Evolutionary conservation across 2,888 invertebrate species (phyloP).

Genomic region (Dicyrtoma fusca): DNA sequence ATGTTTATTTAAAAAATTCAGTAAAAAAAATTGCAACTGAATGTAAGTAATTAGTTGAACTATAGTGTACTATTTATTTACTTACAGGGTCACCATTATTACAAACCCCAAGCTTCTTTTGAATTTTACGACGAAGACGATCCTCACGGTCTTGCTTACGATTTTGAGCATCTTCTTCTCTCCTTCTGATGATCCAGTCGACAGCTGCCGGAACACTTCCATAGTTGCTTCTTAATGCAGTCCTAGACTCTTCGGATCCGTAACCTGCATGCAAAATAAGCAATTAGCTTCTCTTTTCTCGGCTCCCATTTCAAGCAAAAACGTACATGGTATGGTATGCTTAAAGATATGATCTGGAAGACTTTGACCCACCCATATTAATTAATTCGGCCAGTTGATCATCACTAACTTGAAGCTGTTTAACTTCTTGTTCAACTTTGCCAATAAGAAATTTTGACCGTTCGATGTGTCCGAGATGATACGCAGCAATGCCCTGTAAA

Average conservation of each 20-base stretch:
- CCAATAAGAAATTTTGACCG: conserved; percentile 68
- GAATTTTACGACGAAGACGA: conserved; percentile 53
- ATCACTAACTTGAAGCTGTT: conserved; percentile 67
- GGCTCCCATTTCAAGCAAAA: no score
- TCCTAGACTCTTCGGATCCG: conserved; percentile 69
- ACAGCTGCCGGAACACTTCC: conserved; percentile 69
- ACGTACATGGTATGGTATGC: neutral
- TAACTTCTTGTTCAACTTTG: conserved; percentile 69
- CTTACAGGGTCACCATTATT: conserved; percentile 49
- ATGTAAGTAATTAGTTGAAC: neutral
- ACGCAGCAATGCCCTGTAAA: conserved; percentile 77
- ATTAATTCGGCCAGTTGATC: conserved; percentile 63
- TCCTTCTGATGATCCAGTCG: conserved; percentile 67
- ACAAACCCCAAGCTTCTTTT: conserved; percentile 50
- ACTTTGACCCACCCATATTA: conserved; percentile 69
- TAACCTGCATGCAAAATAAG: conserved; percentile 64
- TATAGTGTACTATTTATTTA: neutral
- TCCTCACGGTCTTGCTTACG: conserved; percentile 62
- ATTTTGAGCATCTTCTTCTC: conserved; percentile 63
- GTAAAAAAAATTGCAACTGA: neutral
- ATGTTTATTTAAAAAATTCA: no score
- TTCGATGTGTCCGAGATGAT: conserved; percentile 72
- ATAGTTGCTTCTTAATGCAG: conserved; percentile 68
- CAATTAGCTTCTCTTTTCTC: no score
- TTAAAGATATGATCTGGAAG: neutral